These are phyloP conservation scores for Agapornis canus DNA, from an alignment of 2,797 vertebrate genomes.

Conservation along the genomic window DNA sequence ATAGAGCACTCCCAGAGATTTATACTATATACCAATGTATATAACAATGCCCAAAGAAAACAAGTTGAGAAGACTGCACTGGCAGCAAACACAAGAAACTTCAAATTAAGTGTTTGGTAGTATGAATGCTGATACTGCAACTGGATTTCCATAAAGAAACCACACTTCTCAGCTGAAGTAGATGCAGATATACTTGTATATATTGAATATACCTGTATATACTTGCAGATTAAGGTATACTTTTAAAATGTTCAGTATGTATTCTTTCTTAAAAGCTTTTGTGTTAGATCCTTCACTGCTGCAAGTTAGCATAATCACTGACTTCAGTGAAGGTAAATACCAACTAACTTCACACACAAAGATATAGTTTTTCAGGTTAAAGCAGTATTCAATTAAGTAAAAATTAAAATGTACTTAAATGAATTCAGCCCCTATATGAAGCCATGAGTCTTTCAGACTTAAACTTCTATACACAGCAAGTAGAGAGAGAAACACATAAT, in stretches of 20 bases:
- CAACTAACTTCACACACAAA: not conserved
- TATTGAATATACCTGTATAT: not conserved
- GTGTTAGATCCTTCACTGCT: not conserved
- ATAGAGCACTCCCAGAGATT: not conserved
- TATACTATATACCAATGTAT: not conserved
- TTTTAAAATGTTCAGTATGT: not conserved
- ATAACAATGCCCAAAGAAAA: constrained; percentile 27
- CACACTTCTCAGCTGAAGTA: not conserved
- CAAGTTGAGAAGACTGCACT: not conserved
- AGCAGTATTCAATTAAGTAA: not conserved
- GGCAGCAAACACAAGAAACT: not conserved
- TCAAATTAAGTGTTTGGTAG: not conserved
- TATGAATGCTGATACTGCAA: not conserved
- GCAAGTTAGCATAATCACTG: not conserved
- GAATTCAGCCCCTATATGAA: not conserved
- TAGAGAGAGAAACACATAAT: not conserved
- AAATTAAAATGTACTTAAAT: not conserved
- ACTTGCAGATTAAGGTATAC: not conserved
- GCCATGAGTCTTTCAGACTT: not conserved
- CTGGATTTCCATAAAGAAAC: not conserved
- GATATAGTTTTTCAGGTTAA: not conserved
- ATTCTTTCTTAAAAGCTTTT: not conserved
- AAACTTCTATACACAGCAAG: not conserved
- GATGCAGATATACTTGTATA: not conserved
- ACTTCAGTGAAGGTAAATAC: not conserved